These are phyloP conservation scores for Drosophila kohkoa DNA, from an alignment of 1,140 invertebrate species.

Conservation along the genomic window DNA sequence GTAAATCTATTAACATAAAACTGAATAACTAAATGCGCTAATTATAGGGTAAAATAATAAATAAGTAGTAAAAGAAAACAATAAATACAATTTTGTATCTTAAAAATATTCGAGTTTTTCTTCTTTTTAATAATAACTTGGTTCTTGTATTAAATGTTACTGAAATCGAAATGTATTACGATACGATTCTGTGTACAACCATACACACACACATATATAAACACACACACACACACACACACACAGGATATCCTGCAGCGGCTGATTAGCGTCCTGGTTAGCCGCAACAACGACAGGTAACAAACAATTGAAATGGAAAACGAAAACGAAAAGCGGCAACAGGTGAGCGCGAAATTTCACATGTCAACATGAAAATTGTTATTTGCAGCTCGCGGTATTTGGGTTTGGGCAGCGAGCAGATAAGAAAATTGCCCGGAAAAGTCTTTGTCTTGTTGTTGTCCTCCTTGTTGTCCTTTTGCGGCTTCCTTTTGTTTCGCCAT, in stretches of 20 bases:
- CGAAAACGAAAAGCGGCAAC: conserved; percentile 24
- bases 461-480: background rate
- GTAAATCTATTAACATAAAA: no score
- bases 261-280: conserved; percentile 55
- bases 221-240: background rate
- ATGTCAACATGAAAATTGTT: conserved; percentile 59
- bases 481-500: conserved; percentile 8
- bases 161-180: no score
- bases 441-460: conserved; percentile 23
- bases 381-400: conserved; percentile 1
- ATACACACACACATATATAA: background rate
- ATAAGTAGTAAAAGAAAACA: no score
- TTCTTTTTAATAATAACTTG: no score
- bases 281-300: conserved; percentile 34
- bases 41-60: no score
- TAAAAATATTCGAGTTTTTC: no score
- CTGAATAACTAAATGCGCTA: no score
- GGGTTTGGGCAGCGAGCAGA: conserved; percentile 14
- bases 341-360: conserved; percentile 66
- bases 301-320: conserved; percentile 5
- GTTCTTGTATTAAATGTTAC: no score
- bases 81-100: no score
- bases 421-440: conserved; percentile 59
- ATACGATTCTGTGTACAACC: no score
- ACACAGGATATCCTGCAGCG: conserved; percentile 41